These are phyloP conservation scores for Drosophila pseudotakahashii DNA, from an alignment of 2,888 invertebrate species.

Conservation along the genomic window DNA sequence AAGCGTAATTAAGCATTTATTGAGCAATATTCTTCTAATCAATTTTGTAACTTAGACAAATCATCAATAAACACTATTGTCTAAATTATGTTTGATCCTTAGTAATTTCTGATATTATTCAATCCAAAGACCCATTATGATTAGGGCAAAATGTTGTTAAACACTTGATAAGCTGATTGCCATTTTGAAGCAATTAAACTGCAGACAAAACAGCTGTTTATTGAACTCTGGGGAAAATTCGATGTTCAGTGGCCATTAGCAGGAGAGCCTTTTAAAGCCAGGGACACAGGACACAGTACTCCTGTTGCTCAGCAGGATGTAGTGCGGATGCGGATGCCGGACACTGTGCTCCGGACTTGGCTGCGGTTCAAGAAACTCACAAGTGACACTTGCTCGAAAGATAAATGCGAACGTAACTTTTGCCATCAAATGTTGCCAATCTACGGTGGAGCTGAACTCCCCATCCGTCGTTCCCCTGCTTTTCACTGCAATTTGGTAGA, in stretches of 20 bases:
- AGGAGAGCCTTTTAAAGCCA: slow-evolving; percentile 29
- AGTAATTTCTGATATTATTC: neutral
- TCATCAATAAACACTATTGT: neutral
- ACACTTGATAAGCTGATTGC: too few species aligned
- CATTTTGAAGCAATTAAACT: slow-evolving; percentile 33
- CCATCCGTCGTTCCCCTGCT: neutral
- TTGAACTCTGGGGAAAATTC: slow-evolving; percentile 38
- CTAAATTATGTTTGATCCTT: neutral
- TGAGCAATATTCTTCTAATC: too few species aligned
- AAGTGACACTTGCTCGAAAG: slow-evolving; percentile 78
- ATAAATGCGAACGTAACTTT: slow-evolving; percentile 78
- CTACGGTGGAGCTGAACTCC: slow-evolving; percentile 48
- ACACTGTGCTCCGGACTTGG: slow-evolving; percentile 55
- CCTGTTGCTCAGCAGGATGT: slow-evolving; percentile 41
- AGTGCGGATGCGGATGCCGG: slow-evolving; percentile 6
- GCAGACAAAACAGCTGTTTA: slow-evolving; percentile 43
- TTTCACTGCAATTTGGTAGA: slow-evolving; percentile 35
- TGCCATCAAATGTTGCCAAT: slow-evolving; percentile 80
- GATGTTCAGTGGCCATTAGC: slow-evolving; percentile 31
- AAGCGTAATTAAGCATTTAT: too few species aligned
- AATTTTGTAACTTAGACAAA: too few species aligned
- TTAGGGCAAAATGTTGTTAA: neutral
- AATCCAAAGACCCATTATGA: too few species aligned
- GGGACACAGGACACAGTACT: neutral
- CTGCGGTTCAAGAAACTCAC: slow-evolving; percentile 79